phyloP scores from a whole-genome alignment of 2,113 vertebrate species.

The Tretioscincus oriximinensis region DNA sequence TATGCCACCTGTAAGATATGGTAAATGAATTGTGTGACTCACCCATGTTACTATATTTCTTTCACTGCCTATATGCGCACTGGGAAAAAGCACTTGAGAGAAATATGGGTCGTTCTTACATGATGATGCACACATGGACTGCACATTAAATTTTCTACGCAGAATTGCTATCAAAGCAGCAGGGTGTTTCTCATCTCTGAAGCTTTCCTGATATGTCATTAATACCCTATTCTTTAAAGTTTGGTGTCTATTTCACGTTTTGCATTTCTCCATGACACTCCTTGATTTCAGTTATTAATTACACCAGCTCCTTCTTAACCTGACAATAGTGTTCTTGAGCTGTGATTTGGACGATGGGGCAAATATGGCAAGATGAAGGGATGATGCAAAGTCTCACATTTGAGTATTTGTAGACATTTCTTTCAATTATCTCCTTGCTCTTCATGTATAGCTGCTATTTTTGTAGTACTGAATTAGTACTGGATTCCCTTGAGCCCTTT shows the following conservation, averaged over 20 bases:
- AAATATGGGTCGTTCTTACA: background rate
- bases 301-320: no score
- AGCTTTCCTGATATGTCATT: background rate
- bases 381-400: no score
- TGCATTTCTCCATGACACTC: no score
- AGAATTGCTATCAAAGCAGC: background rate
- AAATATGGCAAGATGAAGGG: no score
- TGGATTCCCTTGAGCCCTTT: no score
- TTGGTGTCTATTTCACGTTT: background rate
- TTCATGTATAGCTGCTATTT: no score
- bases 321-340: no score
- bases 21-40: background rate
- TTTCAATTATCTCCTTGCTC: no score
- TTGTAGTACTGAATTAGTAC: no score
- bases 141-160: background rate
- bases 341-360: no score
- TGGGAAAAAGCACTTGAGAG: background rate
- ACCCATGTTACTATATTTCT: background rate
- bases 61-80: background rate
- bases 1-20: background rate
- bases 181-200: background rate
- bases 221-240: background rate
- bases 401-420: no score
- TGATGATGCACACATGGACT: background rate
- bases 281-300: no score